phyloP scores from a whole-genome alignment of 1,140 invertebrate species.

The Ganaspis sp. region DNA sequence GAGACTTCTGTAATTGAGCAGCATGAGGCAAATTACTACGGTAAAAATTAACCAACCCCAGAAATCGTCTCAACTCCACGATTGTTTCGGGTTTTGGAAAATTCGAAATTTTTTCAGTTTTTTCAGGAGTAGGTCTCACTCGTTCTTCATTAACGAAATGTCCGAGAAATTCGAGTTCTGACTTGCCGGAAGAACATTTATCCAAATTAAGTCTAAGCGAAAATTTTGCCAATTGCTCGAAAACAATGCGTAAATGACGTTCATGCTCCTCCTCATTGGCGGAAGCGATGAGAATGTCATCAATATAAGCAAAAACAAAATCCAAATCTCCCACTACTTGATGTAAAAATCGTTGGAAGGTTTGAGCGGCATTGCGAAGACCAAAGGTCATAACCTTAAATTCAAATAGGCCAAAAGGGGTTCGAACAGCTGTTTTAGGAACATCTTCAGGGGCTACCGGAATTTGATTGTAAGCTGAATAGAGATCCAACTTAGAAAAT shows the following conservation, averaged over 20 bases:
- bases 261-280: not conserved
- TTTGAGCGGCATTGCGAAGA: not conserved
- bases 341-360: not conserved
- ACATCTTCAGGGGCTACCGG: not conserved
- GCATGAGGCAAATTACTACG: not conserved
- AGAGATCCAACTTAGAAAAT: not conserved
- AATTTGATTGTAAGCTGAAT: not conserved
- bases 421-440: not conserved
- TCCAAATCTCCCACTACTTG: not conserved
- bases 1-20: not conserved
- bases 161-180: not conserved
- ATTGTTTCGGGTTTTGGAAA: not conserved
- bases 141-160: not conserved
- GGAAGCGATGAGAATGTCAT: not conserved
- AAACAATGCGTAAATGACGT: not conserved
- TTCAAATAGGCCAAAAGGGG: not conserved
- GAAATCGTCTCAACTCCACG: not conserved
- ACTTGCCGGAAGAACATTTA: not conserved
- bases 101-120: not conserved
- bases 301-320: not conserved
- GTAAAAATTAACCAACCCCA: not conserved
- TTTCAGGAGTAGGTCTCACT: not conserved
- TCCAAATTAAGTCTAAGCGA: not conserved
- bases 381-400: not conserved
- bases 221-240: not conserved